phyloP scores from a whole-genome alignment of 30 jellyfish, hydroid and myxozoan genomes.

The Hydra vulgaris region DNA sequence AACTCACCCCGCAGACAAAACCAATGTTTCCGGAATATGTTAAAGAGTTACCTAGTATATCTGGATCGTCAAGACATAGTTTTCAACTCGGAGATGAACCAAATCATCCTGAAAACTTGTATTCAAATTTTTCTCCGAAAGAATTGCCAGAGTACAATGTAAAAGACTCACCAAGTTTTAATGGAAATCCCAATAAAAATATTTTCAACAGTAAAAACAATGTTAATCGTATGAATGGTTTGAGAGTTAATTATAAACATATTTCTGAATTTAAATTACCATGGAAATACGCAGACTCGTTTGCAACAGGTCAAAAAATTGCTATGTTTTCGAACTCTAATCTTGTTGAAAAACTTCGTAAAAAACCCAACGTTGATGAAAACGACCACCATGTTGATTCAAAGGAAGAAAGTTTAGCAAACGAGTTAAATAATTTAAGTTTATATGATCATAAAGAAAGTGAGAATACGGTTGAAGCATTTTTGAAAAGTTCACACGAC shows the following conservation, averaged over 20 bases:
- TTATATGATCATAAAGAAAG: not conserved
- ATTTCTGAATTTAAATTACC: conserved; percentile 2
- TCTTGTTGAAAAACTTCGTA: not conserved
- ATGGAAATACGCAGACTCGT: conserved; percentile 16
- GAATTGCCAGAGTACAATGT: conserved; percentile 92
- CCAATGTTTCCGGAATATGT: conserved; percentile 90
- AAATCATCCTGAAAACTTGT: not conserved
- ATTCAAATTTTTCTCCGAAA: conserved; percentile 56
- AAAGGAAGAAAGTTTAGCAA: not conserved
- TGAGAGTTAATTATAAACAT: not conserved
- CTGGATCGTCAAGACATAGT: conserved; percentile 37
- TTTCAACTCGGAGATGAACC: not conserved
- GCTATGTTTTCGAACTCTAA: not conserved
- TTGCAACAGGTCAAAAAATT: not conserved
- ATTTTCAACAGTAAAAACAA: not conserved
- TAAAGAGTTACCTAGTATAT: conserved; percentile 53
- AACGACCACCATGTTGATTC: not conserved
- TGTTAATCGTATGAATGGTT: not conserved
- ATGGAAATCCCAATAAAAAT: not conserved
- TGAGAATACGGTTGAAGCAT: not conserved
- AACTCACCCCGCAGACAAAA: conserved; percentile 81
- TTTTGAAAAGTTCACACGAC: not conserved
- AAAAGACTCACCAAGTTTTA: conserved; percentile 47
- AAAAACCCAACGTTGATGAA: not conserved
- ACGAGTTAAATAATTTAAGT: not conserved